Conservation (phyloP, 1,140 invertebrate species). For the Sminthurinus signatus region DNA sequence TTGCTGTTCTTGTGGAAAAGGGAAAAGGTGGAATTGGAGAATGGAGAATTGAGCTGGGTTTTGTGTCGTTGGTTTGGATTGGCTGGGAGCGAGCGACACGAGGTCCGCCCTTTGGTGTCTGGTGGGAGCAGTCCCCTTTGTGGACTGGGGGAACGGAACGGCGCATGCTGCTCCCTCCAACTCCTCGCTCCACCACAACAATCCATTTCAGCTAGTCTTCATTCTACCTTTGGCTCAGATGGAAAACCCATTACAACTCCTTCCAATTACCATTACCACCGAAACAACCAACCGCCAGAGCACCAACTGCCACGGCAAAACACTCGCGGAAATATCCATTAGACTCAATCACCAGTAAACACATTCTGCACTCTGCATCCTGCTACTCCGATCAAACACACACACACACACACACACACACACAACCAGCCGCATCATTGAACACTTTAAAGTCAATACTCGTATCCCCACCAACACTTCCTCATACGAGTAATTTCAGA, state of each 20-base stretch:
- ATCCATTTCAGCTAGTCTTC: slow-evolving; percentile 20
- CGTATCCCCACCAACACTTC: too few species aligned
- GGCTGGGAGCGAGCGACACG: slow-evolving; percentile 9
- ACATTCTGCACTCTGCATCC: slow-evolving; percentile 5
- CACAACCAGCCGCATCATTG: too few species aligned
- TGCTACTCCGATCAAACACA: too few species aligned
- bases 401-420: too few species aligned
- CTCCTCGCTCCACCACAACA: neutral
- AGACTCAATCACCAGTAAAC: slow-evolving; percentile 34
- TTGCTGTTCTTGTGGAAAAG: slow-evolving; percentile 13
- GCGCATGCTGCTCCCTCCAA: slow-evolving; percentile 17
- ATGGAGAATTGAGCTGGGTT: neutral
- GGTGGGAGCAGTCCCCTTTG: neutral
- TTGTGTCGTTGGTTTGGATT: slow-evolving; percentile 21
- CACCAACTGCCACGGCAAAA: too few species aligned
- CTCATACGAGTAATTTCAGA: too few species aligned
- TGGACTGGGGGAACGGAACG: neutral
- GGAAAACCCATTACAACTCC: too few species aligned
- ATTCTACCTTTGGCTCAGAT: slow-evolving; percentile 18
- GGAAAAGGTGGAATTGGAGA: slow-evolving; percentile 31
- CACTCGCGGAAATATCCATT: slow-evolving; percentile 32
- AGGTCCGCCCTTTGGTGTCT: slow-evolving; percentile 16
- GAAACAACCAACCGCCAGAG: too few species aligned
- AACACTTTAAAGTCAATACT: too few species aligned
- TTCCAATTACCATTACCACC: too few species aligned